Evolutionary conservation across 2,888 invertebrate genomes (phyloP).

Genomic region (Coleophora deauratella): DNA sequence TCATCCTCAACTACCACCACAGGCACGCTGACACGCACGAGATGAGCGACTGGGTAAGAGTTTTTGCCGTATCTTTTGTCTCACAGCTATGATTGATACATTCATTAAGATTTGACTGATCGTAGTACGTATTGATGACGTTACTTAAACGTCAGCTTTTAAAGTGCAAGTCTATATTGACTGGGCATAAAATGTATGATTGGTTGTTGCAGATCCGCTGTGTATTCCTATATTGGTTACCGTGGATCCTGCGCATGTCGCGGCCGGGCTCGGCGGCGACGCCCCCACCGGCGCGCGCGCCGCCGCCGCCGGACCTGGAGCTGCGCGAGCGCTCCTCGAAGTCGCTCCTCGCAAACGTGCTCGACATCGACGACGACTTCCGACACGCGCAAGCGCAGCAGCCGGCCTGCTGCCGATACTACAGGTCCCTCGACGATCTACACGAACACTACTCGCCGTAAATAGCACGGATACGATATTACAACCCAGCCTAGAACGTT

Average conservation of each 20-base stretch:
- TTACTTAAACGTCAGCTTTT: too few relatives aligned
- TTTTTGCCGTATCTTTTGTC: conserved; percentile 5
- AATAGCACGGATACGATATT: conserved; percentile 72
- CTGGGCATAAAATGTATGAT: too few relatives aligned
- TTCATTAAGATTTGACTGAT: too few relatives aligned
- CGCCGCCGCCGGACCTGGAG: conserved; percentile 89
- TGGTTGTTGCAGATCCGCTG: conserved; percentile 80
- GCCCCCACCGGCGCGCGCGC: conserved; percentile 78
- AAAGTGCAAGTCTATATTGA: too few relatives aligned
- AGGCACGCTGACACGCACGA: conserved; percentile 96
- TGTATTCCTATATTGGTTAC: conserved; percentile 97
- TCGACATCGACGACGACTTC: conserved; percentile 98
- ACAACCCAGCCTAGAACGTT: conserved; percentile 64
- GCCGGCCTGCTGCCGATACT: conserved; percentile 83
- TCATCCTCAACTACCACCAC: conserved; percentile 98
- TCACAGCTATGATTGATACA: conserved; percentile 5
- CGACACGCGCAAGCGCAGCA: conserved; percentile 84
- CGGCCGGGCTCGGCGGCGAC: conserved; percentile 77
- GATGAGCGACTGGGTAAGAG: conserved; percentile 96
- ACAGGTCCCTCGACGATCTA: conserved; percentile 80
- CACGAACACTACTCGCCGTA: conserved; percentile 75
- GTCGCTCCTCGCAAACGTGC: conserved; percentile 95
- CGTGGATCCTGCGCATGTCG: conserved; percentile 96
- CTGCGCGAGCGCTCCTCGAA: conserved; percentile 93
- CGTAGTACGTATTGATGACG: too few relatives aligned